These are phyloP conservation scores for Geodia barretti DNA, from an alignment of 37 sponge, comb jelly and placozoan species.

Conservation along the genomic window DNA sequence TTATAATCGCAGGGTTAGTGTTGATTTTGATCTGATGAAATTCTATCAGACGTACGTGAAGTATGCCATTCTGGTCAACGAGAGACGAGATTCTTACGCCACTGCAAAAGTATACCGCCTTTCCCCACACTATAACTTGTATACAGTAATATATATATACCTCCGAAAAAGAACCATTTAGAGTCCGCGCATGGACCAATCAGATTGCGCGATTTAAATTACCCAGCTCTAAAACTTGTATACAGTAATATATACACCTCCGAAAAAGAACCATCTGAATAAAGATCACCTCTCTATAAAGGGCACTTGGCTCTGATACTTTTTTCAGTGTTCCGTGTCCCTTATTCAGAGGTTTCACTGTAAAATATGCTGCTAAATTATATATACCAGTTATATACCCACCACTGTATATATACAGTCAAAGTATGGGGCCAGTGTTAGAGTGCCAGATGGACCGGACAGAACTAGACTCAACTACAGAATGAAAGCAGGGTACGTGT, in stretches of 20 bases:
- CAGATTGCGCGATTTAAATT: too few species aligned
- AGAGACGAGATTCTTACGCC: neutral
- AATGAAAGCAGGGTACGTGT: slow-evolving; percentile 8
- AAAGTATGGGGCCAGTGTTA: neutral
- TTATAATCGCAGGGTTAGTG: neutral
- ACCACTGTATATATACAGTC: neutral
- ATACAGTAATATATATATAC: neutral
- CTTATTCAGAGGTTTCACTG: too few species aligned
- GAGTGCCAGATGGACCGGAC: slow-evolving; percentile 1
- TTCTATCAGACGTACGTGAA: slow-evolving; percentile 46
- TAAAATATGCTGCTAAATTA: too few species aligned
- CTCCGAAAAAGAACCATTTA: neutral
- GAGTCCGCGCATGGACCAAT: too few species aligned
- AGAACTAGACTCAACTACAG: slow-evolving; percentile 8
- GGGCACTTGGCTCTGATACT: too few species aligned
- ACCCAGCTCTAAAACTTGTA: neutral
- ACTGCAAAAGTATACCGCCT: neutral
- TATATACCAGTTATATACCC: neutral
- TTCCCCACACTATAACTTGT: neutral
- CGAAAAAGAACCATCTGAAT: neutral
- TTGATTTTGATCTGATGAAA: slow-evolving; percentile 24
- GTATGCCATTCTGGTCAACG: slow-evolving; percentile 3
- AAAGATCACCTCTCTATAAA: too few species aligned
- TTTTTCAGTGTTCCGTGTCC: too few species aligned
- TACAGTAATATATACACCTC: neutral